Evolutionary conservation across 2,113 vertebrate species (phyloP), one percentile per base, ranked within the genome.

Genomic region (Vireo altiloquus): DNA sequence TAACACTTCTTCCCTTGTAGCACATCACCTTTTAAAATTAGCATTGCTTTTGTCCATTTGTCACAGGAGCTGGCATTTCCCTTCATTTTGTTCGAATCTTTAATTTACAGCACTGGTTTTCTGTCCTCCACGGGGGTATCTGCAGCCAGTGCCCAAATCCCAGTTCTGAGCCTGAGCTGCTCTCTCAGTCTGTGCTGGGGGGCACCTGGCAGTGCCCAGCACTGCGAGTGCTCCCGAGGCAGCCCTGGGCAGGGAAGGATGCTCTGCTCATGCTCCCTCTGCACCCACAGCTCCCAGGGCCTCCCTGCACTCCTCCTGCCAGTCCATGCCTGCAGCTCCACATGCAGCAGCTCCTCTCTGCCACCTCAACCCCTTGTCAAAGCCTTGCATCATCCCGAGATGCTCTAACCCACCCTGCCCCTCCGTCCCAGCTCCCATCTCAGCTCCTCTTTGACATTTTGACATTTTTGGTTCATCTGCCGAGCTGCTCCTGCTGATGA

Each of bases 291-390:
- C 76, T 74, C 69, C 54, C 71, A 63, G 40, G 7, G 63, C 18
- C 15, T 84, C 63, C 86, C 47, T 66, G 9, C 37, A 4, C 50
- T 4, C 57, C 13, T 30, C 49, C 25, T 59, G 23, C 39, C 15
- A 7, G 5, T 5, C 28, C 22, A 0, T 4, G 30, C 4, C 74
- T 24, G 15, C 71, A 68, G 39, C 13, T 18, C 1, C 23, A 33
- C 18, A 3, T 31, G 28, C 37, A 54, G 71, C 53, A 52, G 61
- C 86, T 69, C 68, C 57, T 37, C 40, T 75, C 24, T 40, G 70
- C 33, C 70, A 4, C 4, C 2, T 22, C 46, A 64, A 70, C 10
- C 68, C 21, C 24, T 86, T 40, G 27, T 1, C 54, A 70, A 42
- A 86, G 71, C 11, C 40, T 33, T 81, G 71, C 17, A 74, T 59